phyloP scores from a whole-genome alignment of 2,113 vertebrate genomes.

The Nipponia nippon region DNA sequence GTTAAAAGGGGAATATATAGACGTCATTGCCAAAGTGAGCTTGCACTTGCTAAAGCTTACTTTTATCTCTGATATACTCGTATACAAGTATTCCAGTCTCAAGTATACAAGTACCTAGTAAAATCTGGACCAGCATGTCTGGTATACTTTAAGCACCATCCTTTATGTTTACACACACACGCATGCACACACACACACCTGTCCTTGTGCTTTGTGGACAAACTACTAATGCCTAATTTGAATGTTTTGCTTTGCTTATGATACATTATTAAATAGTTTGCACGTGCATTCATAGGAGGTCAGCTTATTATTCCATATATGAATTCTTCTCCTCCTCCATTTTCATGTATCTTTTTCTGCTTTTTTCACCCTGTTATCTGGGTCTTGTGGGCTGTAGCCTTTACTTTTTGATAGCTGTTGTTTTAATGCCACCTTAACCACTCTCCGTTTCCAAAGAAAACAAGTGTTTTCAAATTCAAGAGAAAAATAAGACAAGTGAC shows the following conservation, averaged over 20 bases:
- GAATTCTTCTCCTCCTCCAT: neutral
- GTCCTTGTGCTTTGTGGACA: neutral
- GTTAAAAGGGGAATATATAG: neutral
- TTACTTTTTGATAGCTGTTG: neutral
- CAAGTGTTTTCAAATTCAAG: neutral
- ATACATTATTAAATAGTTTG: neutral
- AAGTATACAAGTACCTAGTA: neutral
- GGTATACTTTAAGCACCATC: neutral
- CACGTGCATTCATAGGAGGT: neutral
- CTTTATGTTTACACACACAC: neutral
- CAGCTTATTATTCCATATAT: neutral
- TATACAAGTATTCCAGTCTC: neutral
- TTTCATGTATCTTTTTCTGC: neutral
- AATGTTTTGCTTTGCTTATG: neutral
- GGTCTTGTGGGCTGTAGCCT: neutral
- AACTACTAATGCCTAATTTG: neutral
- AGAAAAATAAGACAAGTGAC: neutral
- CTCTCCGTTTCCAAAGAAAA: neutral
- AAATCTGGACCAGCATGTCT: neutral
- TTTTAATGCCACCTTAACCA: neutral
- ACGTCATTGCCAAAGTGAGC: neutral
- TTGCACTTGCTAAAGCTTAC: neutral
- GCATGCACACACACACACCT: neutral
- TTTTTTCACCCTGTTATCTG: neutral
- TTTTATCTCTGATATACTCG: neutral